Conservation (phyloP, 2,888 invertebrate genomes). For the Erebia ligea region DNA sequence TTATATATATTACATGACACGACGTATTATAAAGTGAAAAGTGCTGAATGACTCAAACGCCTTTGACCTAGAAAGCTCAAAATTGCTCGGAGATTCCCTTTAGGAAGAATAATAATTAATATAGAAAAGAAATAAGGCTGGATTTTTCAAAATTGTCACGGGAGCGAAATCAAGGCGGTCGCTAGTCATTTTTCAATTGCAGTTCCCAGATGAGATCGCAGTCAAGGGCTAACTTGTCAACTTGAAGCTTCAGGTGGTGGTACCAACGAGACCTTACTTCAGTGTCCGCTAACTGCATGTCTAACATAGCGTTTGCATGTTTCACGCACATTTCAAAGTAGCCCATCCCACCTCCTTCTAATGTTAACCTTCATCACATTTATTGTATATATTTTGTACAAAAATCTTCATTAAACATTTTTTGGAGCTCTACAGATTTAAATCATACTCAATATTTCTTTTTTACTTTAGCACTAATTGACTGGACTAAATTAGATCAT, state of each 20-base stretch:
- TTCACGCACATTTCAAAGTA: constrained; percentile 57
- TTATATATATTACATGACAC: too few species aligned
- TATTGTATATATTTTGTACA: background rate
- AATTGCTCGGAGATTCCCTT: too few species aligned
- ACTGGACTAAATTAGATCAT: background rate
- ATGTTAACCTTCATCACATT: constrained; percentile 47
- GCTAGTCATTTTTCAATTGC: too few species aligned
- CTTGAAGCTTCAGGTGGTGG: constrained; percentile 37
- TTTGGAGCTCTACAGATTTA: constrained; percentile 11
- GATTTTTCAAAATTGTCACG: too few species aligned
- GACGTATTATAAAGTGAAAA: too few species aligned
- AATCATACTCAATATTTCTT: background rate
- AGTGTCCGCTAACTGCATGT: constrained; percentile 66
- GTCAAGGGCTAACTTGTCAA: background rate
- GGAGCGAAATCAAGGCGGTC: too few species aligned
- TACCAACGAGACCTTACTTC: constrained; percentile 66
- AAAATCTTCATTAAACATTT: background rate
- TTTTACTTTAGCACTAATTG: background rate
- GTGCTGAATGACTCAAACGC: too few species aligned
- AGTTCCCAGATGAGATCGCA: too few species aligned
- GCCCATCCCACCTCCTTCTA: constrained; percentile 76
- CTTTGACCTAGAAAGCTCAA: too few species aligned
- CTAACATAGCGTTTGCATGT: constrained; percentile 71
- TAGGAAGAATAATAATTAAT: too few species aligned
- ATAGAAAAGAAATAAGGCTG: too few species aligned